Conservation (phyloP, 2,888 invertebrate species). For the Leptopilina drosophilae region DNA sequence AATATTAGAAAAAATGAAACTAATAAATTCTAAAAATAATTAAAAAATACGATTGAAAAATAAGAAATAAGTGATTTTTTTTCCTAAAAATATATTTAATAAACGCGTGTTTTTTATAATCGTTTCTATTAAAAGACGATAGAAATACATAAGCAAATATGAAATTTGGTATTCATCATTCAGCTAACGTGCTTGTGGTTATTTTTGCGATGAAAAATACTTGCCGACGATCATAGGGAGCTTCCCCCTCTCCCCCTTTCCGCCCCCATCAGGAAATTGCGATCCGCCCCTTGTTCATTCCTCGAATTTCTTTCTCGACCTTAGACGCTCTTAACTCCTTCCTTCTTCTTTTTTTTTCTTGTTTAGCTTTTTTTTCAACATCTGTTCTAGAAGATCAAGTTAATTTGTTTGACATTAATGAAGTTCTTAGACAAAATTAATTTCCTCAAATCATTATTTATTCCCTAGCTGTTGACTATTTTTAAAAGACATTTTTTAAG, state of each 20-base stretch:
- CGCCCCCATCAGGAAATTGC: conserved; percentile 14
- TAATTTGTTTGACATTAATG: conserved; percentile 5
- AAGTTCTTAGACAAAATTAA: not conserved
- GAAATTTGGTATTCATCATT: conserved; percentile 17
- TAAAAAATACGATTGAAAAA: too few species aligned
- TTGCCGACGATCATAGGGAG: conserved; percentile 10
- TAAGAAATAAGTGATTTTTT: too few species aligned
- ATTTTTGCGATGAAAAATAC: conserved; percentile 15
- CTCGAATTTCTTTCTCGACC: conserved; percentile 14
- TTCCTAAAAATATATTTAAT: not conserved
- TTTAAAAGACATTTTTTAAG: too few species aligned
- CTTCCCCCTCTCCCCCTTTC: too few species aligned
- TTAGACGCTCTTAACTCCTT: conserved; percentile 9
- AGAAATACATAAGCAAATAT: not conserved
- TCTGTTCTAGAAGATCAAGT: conserved; percentile 1
- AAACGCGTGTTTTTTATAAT: not conserved
- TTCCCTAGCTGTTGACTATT: too few species aligned
- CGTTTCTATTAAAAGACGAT: conserved; percentile 2
- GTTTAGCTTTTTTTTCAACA: not conserved
- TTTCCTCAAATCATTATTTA: not conserved
- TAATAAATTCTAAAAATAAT: too few species aligned
- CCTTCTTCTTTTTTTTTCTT: not conserved
- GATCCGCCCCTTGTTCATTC: conserved; percentile 17
- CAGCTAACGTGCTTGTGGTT: conserved; percentile 8
- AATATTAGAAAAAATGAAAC: too few species aligned